phyloP scores from a whole-genome alignment of 2,113 vertebrate species.

The Myotis lucifugus region DNA sequence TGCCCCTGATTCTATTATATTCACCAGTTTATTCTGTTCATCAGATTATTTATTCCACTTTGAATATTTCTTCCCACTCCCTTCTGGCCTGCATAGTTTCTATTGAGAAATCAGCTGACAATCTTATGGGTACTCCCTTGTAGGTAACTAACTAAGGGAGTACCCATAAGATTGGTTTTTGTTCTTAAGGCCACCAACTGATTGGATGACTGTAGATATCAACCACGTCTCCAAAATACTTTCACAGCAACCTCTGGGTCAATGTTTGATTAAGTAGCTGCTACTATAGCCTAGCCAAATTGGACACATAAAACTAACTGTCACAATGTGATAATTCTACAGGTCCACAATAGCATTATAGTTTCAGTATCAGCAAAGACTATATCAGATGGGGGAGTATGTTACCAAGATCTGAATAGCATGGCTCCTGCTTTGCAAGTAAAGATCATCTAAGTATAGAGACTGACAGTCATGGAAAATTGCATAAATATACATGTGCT shows the following conservation, averaged over 20 bases:
- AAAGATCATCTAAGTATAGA: neutral
- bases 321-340: neutral
- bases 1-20: no score
- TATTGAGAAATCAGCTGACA: no score
- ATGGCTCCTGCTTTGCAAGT: neutral
- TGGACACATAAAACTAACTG: neutral
- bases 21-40: no score
- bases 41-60: no score
- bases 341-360: neutral
- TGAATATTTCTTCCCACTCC: no score
- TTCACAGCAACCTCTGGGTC: neutral
- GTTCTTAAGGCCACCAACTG: neutral
- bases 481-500: neutral
- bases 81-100: no score
- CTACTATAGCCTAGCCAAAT: neutral
- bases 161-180: neutral
- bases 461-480: neutral
- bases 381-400: neutral
- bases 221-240: neutral
- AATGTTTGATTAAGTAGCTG: neutral
- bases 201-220: neutral
- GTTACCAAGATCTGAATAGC: neutral
- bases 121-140: no score
- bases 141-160: no score
- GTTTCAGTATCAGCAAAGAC: neutral